Percentiles rank a stretch among this genome's conserved stretches.
These are phyloP conservation scores for Rotaria macrura DNA, from an alignment of 2,888 invertebrate species.

Conservation along the genomic window DNA sequence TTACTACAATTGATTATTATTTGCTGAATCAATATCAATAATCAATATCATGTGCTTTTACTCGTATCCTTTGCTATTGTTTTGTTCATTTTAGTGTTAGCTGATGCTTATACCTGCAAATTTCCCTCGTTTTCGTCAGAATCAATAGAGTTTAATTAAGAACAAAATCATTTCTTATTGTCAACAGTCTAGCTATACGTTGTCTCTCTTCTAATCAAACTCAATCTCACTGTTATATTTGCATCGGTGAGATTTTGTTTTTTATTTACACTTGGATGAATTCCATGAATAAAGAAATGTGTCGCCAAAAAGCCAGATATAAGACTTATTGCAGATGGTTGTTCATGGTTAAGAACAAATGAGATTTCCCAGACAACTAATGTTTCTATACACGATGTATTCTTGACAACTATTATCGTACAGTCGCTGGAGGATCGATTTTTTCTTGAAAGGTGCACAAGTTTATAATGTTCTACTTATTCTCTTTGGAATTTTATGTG, in stretches of 20 bases:
- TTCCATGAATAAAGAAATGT: background rate
- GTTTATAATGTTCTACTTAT: background rate
- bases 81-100: no score
- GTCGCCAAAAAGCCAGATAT: background rate
- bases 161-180: no score
- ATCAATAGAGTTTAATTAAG: no score
- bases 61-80: no score
- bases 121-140: no score
- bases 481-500: background rate
- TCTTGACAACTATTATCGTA: background rate
- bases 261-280: background rate
- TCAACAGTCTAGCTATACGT: no score
- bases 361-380: background rate
- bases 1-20: no score
- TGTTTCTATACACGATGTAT: background rate
- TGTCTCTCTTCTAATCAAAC: no score
- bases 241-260: background rate
- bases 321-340: background rate
- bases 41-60: no score
- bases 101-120: no score
- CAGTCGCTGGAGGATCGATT: background rate
- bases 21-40: no score
- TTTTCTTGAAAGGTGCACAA: background rate
- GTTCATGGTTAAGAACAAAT: background rate
- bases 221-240: no score